Evolutionary conservation across 2,113 vertebrate genomes (phyloP), one percentile per base, ranked within the genome.

Genomic region (Symphodus melops): DNA sequence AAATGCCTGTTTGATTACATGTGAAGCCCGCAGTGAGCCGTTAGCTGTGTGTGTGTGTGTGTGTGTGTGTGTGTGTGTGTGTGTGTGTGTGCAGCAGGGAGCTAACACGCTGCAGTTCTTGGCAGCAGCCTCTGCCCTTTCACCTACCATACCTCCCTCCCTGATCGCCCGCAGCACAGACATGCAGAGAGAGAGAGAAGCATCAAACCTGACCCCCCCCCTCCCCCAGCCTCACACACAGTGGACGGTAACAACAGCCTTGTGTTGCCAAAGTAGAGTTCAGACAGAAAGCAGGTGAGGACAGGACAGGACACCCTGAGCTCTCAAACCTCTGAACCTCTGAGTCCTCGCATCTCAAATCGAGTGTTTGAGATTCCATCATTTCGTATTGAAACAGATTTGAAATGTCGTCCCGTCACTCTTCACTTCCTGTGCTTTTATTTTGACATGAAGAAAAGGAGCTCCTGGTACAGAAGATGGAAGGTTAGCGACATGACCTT

Each of bases 201-300:
- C 58, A 69, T 81, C 85, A 68, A 86, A 75, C 59, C 68, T 66
- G 69, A 79, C 59, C 76, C 55, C 25, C 63, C 36, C 75, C 74
- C 44, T 37, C 75, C 69, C 64, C 69, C 55, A 17, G 65, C 75
- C 21, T 25, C 75, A 69, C 70, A 72, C 67, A 64, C 65, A 75
- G 81, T 90, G 78, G 84, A 84, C 88, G 86, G 68, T 79, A 88
- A 42, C 89, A 88, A 91, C 83, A 91, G 36, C 0, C 5, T 44
- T 82, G 44, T 91, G 86, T 87, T 90, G 72, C 79, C 86, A 88
- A 86, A 90, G 78, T 85, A 89, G 39, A 77, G 23, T 56, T 12
- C 23, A 70, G 72, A 70, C 69, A 28, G 28, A 62, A 75, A 66
- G 64, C 69, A 39, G 28, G 52, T 37, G 62, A 58, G 14, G 23